Evolutionary conservation across 1,140 invertebrate species (phyloP), one percentile per base, ranked within the genome.

Genomic region (Oedothorax gibbosus): DNA sequence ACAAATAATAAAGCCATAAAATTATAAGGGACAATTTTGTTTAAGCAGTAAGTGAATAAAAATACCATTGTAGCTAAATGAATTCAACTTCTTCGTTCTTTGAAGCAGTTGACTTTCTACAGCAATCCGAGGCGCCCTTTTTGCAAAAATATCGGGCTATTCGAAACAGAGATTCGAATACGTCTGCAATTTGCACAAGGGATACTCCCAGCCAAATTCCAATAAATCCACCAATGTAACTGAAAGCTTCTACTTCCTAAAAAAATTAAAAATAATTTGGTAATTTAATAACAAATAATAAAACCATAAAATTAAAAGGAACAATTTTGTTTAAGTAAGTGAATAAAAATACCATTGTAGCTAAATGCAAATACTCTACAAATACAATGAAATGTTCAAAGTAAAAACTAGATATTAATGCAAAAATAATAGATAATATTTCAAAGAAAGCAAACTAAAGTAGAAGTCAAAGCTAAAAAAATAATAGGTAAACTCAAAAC

Each of bases 151-250:
- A 77, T 18, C 21, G 62, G 12, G n/a, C n/a, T 18, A 77, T 77
- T 0, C 21, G 15, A n/a, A 62, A 77, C 7, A 51, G 5, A 0
- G 75, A 62, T 65, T 77, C 75, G 65, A 77, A 53, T 3, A 77
- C 21, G 10, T 77, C 75, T 9, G 60, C 60, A 0, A 77, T 10
- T 65, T 77, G 57, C 15, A 77, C 75, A 21, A 77, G 65, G 15
- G 75, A 77, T 1, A 77, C 35, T 51, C 75, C 75, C 15, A 77
- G 35, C 75, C 75, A 77, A 20, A 77, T 65, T 7, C 57, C 75
- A 65, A 77, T 77, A 21, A 77, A 77, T 51, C 75, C 75, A 21
- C 75, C 75, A 6, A 77, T 53, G 10, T 77, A 77, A 12, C 75
- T 77, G n/a, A 77, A 77, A 2, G 60, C n/a, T 20, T 77, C 75